Percentiles rank a stretch among this genome's conserved stretches.
phyloP scores from a whole-genome alignment of 2,888 invertebrate genomes.

The Macrophya annulata region DNA sequence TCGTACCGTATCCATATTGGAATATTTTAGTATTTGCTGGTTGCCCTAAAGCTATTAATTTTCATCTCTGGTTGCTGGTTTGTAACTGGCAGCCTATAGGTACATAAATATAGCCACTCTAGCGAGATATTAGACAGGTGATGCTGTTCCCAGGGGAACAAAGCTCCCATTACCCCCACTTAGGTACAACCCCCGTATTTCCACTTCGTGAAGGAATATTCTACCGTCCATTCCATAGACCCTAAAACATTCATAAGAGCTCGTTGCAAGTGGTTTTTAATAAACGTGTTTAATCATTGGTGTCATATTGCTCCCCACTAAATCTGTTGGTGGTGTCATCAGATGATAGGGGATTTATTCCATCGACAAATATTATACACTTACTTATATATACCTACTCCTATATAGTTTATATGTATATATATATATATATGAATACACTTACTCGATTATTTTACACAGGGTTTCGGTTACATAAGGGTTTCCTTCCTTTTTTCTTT shows the following conservation, averaged over 20 bases:
- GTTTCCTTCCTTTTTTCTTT: slow-evolving; percentile 12
- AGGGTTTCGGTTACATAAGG: slow-evolving; percentile 46
- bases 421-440: neutral
- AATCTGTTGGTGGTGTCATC: slow-evolving; percentile 67
- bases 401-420: neutral
- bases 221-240: slow-evolving; percentile 58
- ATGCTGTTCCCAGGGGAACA: slow-evolving; percentile 77
- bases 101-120: slow-evolving; percentile 69
- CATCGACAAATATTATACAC: slow-evolving; percentile 34
- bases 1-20: neutral
- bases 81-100: slow-evolving; percentile 61
- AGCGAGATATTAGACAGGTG: slow-evolving; percentile 77
- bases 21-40: neutral
- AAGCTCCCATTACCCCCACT: slow-evolving; percentile 75
- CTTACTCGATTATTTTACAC: neutral
- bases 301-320: slow-evolving; percentile 69
- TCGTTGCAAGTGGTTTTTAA: slow-evolving; percentile 76
- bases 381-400: slow-evolving; percentile 3
- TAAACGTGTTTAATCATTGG: slow-evolving; percentile 76
- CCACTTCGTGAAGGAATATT: slow-evolving; percentile 39
- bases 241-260: slow-evolving; percentile 75
- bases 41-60: slow-evolving; percentile 46
- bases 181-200: slow-evolving; percentile 61
- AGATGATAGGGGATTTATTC: slow-evolving; percentile 61
- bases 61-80: slow-evolving; percentile 49